phyloP scores from a whole-genome alignment of 2,797 vertebrate species.

The Netta rufina region DNA sequence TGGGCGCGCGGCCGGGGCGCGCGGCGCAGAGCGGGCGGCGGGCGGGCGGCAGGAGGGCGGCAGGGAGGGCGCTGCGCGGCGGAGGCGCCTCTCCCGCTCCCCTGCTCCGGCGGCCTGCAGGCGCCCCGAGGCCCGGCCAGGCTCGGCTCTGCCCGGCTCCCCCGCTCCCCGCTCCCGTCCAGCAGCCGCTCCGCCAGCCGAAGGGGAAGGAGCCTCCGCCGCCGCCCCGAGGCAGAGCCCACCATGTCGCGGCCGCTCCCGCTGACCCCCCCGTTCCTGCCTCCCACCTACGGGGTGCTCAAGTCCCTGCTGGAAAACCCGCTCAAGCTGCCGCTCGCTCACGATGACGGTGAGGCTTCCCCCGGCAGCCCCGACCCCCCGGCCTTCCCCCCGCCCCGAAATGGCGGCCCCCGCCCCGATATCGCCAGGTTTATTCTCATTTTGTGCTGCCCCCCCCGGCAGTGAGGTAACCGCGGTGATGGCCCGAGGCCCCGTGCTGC shows the following conservation, averaged over 20 bases:
- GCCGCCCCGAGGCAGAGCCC: conserved; percentile 61
- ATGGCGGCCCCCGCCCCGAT: neutral
- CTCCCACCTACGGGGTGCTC: conserved; percentile 94
- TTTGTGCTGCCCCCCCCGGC: too few species aligned
- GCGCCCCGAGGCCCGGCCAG: neutral
- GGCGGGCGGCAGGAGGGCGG: neutral
- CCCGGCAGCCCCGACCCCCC: too few species aligned
- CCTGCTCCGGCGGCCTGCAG: neutral
- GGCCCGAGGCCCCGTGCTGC: too few species aligned
- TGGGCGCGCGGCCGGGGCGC: conserved; percentile 71
- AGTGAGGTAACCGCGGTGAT: too few species aligned
- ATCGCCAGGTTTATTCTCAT: too few species aligned
- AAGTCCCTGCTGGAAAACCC: conserved; percentile 98
- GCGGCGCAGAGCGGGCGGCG: conserved; percentile 33
- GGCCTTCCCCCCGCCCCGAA: neutral
- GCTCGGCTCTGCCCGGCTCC: neutral
- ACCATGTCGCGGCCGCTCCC: conserved; percentile 90
- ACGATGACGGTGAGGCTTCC: conserved; percentile 88
- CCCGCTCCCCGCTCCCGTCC: too few species aligned
- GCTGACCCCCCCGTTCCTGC: conserved; percentile 89
- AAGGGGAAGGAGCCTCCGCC: neutral
- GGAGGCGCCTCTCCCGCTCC: neutral
- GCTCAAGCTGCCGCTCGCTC: conserved; percentile 92
- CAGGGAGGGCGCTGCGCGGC: neutral
- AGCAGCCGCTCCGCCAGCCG: neutral